These are phyloP conservation scores for Tauraco hartlaubi DNA, from an alignment of 2,797 vertebrate genomes.

Conservation along the genomic window DNA sequence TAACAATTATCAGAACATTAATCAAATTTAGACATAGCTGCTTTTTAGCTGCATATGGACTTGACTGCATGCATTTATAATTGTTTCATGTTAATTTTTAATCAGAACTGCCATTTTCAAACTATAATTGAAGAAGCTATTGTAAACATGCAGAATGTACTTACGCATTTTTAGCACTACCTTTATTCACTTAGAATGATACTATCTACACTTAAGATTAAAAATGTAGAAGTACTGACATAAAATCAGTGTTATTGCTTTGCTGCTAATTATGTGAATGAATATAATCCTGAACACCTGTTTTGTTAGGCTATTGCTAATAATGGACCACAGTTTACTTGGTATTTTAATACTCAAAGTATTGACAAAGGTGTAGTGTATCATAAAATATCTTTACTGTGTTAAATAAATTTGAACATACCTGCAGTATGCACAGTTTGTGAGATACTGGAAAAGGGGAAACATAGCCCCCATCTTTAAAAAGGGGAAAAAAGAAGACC, in stretches of 20 bases:
- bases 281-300: not conserved
- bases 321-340: not conserved
- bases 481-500: no score
- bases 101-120: constrained; percentile 49
- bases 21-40: not conserved
- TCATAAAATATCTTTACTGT: not conserved
- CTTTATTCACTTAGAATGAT: not conserved
- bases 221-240: not conserved
- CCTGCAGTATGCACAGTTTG: not conserved
- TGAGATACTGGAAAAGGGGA: not conserved
- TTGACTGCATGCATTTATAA: constrained; percentile 55
- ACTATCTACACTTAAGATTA: not conserved
- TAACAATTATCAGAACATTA: not conserved
- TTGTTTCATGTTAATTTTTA: constrained; percentile 46
- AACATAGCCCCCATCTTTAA: no score
- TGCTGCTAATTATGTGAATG: not conserved
- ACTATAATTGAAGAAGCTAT: constrained; percentile 37
- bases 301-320: not conserved
- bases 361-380: not conserved
- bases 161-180: not conserved
- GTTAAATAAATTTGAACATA: not conserved
- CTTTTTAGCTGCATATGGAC: constrained; percentile 26
- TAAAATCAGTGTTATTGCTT: not conserved
- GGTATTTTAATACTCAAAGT: not conserved
- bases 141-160: constrained; percentile 22